Evolutionary conservation across 2,797 vertebrate genomes (phyloP).

Genomic region (Lutjanus campechanus): DNA sequence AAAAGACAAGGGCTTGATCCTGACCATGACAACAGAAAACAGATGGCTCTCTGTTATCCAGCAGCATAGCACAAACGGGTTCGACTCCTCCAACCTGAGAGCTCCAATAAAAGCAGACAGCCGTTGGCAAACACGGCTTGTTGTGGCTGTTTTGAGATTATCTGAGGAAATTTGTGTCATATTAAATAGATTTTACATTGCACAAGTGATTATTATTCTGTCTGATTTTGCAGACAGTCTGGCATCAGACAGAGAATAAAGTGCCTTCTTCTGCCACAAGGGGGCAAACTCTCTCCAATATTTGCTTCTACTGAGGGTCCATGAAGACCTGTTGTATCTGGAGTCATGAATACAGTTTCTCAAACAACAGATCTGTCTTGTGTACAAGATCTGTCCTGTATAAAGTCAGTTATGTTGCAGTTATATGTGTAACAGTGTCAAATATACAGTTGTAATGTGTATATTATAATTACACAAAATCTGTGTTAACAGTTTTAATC

Average conservation of each 20-base stretch:
- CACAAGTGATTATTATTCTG: constrained; percentile 29
- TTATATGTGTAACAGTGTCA: too few relatives aligned
- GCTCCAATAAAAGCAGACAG: constrained; percentile 28
- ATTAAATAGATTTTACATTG: constrained; percentile 30
- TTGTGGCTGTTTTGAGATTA: constrained; percentile 32
- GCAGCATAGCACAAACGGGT: constrained; percentile 36
- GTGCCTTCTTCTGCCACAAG: constrained; percentile 71
- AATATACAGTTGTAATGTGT: too few relatives aligned
- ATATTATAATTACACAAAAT: too few relatives aligned
- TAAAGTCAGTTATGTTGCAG: too few relatives aligned
- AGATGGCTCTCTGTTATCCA: constrained; percentile 52
- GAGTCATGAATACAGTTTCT: constrained; percentile 28
- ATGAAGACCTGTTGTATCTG: not conserved
- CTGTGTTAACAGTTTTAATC: too few relatives aligned
- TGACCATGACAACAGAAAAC: constrained; percentile 58
- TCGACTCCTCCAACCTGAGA: constrained; percentile 22
- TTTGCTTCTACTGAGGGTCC: constrained; percentile 29
- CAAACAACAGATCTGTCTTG: constrained; percentile 23
- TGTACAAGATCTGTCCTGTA: too few relatives aligned
- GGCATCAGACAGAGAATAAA: not conserved
- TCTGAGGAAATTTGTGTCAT: constrained; percentile 33
- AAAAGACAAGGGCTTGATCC: constrained; percentile 37
- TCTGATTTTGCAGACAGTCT: constrained; percentile 32
- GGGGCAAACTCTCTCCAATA: constrained; percentile 80
- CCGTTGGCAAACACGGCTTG: constrained; percentile 22